These are phyloP conservation scores for Eulemur mongoz DNA, from an alignment of 2,797 vertebrate genomes.

Conservation along the genomic window DNA sequence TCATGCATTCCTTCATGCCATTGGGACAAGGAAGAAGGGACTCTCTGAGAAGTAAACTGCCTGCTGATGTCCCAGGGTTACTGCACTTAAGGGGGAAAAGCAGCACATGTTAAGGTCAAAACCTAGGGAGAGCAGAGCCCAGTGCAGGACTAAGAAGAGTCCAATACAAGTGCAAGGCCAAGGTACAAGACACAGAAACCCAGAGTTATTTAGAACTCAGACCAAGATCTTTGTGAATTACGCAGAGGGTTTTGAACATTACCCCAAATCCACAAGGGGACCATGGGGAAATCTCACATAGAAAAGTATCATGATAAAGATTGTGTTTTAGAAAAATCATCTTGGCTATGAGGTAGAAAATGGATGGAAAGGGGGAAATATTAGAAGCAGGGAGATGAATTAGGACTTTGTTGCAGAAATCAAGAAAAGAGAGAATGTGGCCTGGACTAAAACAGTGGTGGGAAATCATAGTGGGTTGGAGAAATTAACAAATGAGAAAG, in stretches of 20 bases:
- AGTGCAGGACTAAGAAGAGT: no score
- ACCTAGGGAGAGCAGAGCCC: no score
- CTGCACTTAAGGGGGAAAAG: neutral
- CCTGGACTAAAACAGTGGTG: no score
- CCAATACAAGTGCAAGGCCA: accelerated
- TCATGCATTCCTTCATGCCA: neutral
- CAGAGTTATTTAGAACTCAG: neutral
- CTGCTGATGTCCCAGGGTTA: neutral
- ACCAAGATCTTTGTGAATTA: neutral
- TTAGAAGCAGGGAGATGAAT: neutral
- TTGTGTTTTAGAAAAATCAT: neutral
- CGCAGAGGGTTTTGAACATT: neutral
- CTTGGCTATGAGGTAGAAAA: neutral
- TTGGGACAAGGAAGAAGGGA: neutral
- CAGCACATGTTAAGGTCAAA: no score
- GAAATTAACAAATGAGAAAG: neutral
- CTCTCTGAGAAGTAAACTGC: neutral
- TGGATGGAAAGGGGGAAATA: neutral
- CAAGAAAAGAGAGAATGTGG: neutral
- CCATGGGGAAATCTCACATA: neutral
- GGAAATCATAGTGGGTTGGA: neutral
- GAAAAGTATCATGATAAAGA: neutral
- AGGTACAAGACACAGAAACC: neutral
- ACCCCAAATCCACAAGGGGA: neutral
- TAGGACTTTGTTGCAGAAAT: neutral